Conservation (phyloP, 2,888 invertebrate genomes). For the Drosophila atroscutellata region DNA sequence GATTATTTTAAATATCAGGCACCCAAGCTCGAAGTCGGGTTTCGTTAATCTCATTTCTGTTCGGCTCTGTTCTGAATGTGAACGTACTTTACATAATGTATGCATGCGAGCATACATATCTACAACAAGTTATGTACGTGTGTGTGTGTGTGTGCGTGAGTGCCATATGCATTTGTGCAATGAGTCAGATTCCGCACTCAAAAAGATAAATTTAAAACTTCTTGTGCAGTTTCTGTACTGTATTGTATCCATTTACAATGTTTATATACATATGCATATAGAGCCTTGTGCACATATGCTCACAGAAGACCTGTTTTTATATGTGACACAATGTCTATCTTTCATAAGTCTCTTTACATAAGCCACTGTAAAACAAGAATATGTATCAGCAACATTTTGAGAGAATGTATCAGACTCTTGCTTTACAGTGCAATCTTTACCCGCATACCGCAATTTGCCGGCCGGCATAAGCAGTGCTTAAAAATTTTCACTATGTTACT, state of each 20-base stretch:
- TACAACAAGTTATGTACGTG: neutral
- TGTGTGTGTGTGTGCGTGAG: neutral
- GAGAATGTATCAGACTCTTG: constrained; percentile 35
- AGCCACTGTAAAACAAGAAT: constrained; percentile 34
- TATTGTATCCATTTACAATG: constrained; percentile 1
- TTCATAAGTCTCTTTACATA: constrained; percentile 25
- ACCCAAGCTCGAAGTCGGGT: neutral
- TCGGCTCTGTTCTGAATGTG: neutral
- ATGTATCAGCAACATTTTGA: constrained; percentile 30
- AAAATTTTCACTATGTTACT: constrained; percentile 4
- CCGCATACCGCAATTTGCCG: constrained; percentile 54
- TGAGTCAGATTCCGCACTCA: constrained; percentile 10
- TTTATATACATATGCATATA: constrained; percentile 14
- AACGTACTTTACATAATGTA: neutral
- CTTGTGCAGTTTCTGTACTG: constrained; percentile 1
- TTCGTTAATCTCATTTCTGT: neutral
- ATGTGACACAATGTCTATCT: constrained; percentile 44
- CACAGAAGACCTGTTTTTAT: constrained; percentile 62
- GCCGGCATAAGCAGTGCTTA: constrained; percentile 63
- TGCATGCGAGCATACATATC: neutral
- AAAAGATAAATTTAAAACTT: constrained; percentile 5
- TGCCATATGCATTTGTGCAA: neutral
- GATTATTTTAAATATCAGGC: neutral
- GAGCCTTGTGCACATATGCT: constrained; percentile 3
- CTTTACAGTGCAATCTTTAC: constrained; percentile 28